A percentile compares a stretch with the other conserved stretches of the same genome.
These are phyloP conservation scores for Calonectris borealis DNA, from an alignment of 2,113 vertebrate genomes.

Conservation along the genomic window DNA sequence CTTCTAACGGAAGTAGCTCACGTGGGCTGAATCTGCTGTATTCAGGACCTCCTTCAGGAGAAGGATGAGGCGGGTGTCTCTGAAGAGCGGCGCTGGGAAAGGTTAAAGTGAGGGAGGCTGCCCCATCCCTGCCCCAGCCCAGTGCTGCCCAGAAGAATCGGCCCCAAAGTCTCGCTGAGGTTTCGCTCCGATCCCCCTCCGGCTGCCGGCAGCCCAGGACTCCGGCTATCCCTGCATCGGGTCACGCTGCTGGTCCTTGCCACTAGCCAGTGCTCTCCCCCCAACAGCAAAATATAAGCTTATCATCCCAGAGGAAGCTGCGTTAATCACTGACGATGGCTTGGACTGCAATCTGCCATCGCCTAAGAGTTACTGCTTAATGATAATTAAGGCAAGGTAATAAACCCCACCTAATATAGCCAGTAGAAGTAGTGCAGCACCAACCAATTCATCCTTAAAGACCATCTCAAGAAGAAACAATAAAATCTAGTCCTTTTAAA, in stretches of 20 bases:
- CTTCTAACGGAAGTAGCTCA: background rate
- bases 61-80: background rate
- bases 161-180: background rate
- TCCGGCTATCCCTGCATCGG: rapidly evolving
- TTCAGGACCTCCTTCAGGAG: background rate
- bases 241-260: background rate
- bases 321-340: background rate
- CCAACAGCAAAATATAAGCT: background rate
- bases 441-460: background rate
- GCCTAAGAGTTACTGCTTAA: background rate
- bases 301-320: background rate
- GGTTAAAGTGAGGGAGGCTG: rapidly evolving
- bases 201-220: background rate
- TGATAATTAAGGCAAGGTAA: background rate
- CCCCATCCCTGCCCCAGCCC: background rate
- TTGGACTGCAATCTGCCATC: background rate
- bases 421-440: background rate
- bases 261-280: background rate
- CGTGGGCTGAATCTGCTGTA: background rate
- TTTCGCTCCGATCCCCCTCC: background rate
- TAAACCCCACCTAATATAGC: background rate
- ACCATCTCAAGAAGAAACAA: background rate
- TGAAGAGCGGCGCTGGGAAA: background rate
- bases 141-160: background rate
- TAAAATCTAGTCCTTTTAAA: background rate